Conservation (phyloP, 1,140 invertebrate species). For the Anoplophora glabripennis region DNA sequence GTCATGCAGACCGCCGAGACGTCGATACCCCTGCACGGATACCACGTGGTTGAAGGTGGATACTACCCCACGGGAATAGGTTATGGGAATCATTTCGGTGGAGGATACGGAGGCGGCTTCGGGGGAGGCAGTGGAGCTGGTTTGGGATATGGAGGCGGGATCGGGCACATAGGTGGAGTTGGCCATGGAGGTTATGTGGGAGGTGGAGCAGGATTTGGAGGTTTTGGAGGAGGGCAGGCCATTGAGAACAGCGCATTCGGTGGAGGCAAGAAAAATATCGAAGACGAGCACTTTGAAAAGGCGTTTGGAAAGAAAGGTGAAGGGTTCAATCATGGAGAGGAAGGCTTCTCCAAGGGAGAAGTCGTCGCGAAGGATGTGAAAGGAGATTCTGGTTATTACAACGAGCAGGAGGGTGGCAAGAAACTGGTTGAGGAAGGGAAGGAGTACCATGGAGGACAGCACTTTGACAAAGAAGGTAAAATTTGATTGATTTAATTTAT, state of each 20-base stretch:
- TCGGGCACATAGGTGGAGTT: slow-evolving; percentile 45
- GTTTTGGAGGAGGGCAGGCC: slow-evolving; percentile 35
- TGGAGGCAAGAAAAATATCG: slow-evolving; percentile 27
- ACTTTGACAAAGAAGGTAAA: slow-evolving; percentile 56
- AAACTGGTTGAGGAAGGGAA: slow-evolving; percentile 57
- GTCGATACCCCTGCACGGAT: slow-evolving; percentile 36
- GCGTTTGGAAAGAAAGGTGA: slow-evolving; percentile 48
- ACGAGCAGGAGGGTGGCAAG: slow-evolving; percentile 55
- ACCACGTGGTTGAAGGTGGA: slow-evolving; percentile 44
- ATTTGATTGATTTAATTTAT: no score
- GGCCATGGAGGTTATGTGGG: slow-evolving; percentile 40
- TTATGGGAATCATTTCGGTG: slow-evolving; percentile 35
- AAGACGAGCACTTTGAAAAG: slow-evolving; percentile 54
- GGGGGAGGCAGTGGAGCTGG: slow-evolving; percentile 38
- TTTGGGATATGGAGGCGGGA: slow-evolving; percentile 33
- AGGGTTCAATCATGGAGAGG: slow-evolving; percentile 5
- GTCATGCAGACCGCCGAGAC: slow-evolving; percentile 43
- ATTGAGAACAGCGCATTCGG: slow-evolving; percentile 19
- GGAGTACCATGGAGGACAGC: slow-evolving; percentile 54
- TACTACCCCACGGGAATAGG: slow-evolving; percentile 41
- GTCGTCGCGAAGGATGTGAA: slow-evolving; percentile 52
- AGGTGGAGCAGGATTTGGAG: slow-evolving; percentile 27
- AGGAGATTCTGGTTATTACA: slow-evolving; percentile 56
- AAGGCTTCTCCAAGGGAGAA: slow-evolving; percentile 46
- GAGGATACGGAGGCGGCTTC: slow-evolving; percentile 35